Percentiles rank a stretch among this genome's conserved stretches.
These are phyloP conservation scores for Drosophila kurseongensis DNA, from an alignment of 1,140 invertebrate species.

Conservation along the genomic window DNA sequence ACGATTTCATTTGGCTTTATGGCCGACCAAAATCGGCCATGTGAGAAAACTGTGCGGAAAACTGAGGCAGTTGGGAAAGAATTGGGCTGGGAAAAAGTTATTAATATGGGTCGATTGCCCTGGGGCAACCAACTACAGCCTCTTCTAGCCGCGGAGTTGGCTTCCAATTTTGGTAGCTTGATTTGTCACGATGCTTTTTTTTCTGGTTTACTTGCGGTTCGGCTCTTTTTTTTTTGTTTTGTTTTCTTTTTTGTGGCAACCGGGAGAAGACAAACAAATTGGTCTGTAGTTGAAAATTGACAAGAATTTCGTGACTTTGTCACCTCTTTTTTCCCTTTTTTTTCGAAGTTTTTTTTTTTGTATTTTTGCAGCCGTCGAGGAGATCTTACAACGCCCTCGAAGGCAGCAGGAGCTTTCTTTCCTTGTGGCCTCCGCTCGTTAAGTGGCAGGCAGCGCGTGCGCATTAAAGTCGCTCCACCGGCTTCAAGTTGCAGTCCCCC, in stretches of 20 bases:
- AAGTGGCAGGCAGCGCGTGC: conserved; percentile 81
- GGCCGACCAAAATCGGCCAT: conserved; percentile 69
- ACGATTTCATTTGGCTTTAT: conserved; percentile 79
- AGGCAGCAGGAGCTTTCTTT: conserved; percentile 68
- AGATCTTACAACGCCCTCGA: conserved; percentile 77
- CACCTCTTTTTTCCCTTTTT: conserved; percentile 77
- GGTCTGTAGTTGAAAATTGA: conserved; percentile 85
- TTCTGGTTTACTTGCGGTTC: conserved; percentile 28
- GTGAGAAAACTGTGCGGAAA: conserved; percentile 43
- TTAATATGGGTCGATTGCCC: conserved; percentile 69
- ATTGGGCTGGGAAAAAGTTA: conserved; percentile 72
- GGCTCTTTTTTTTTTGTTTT: conserved; percentile 9
- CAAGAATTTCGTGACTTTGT: conserved; percentile 85
- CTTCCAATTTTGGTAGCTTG: conserved; percentile 84
- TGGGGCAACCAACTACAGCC: conserved; percentile 1
- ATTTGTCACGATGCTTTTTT: conserved; percentile 84
- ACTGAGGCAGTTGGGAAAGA: conserved; percentile 23
- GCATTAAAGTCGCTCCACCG: conserved; percentile 64
- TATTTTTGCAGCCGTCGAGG: conserved; percentile 28
- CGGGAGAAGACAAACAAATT: conserved; percentile 84
- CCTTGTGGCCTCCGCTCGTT: conserved; percentile 65
- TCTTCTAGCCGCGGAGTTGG: conserved; percentile 54
- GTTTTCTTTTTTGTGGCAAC: conserved; percentile 51
- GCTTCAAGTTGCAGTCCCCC: conserved; percentile 20
- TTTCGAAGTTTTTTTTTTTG: conserved; percentile 10